These are phyloP conservation scores for Mallotus villosus DNA, from an alignment of 2,797 vertebrate species.

Conservation along the genomic window DNA sequence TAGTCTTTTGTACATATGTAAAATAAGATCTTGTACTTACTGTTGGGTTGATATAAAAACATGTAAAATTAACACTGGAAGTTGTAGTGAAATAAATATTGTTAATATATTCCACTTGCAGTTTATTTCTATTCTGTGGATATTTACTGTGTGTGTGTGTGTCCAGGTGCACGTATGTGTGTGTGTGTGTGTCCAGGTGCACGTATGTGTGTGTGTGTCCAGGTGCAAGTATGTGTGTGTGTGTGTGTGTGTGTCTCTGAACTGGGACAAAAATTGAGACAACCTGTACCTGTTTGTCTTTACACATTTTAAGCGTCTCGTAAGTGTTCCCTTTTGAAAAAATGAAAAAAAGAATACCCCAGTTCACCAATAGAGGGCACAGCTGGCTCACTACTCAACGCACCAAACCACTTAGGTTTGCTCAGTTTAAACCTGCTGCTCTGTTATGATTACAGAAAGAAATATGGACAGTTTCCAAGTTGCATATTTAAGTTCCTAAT, in stretches of 20 bases:
- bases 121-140: conserved; percentile 7
- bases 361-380: conserved; percentile 29
- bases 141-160: neutral
- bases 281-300: neutral
- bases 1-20: conserved; percentile 72
- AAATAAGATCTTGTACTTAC: conserved; percentile 61
- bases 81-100: conserved; percentile 72
- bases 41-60: conserved; percentile 60
- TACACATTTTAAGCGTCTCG: neutral
- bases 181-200: neutral
- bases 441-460: neutral
- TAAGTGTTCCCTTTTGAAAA: neutral
- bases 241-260: neutral
- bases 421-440: neutral
- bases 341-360: neutral
- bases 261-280: neutral
- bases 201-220: conserved; percentile 12
- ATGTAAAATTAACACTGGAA: conserved; percentile 65
- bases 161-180: neutral
- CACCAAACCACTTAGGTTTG: neutral
- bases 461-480: neutral
- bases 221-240: neutral
- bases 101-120: conserved; percentile 65
- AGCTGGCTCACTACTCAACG: conserved; percentile 18
- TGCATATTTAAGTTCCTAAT: neutral